Percentiles rank a stretch among this genome's conserved stretches.
Evolutionary conservation across 2,888 invertebrate species (phyloP).

Genomic region (Tachystola acroxantha): DNA sequence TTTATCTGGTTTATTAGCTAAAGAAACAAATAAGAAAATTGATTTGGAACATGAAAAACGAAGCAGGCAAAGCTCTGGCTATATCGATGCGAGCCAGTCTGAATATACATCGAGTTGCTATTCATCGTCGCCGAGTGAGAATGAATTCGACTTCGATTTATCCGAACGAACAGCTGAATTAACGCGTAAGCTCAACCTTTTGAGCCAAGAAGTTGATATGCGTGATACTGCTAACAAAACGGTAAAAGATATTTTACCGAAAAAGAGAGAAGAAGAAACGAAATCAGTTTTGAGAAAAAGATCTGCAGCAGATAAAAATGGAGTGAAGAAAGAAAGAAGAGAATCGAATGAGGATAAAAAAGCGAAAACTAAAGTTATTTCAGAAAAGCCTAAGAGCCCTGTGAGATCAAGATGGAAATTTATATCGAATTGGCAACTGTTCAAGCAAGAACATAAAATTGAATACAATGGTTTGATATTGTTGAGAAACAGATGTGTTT

Average conservation of each 20-base stretch:
- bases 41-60: conserved; percentile 47
- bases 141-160: conserved; percentile 71
- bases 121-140: conserved; percentile 71
- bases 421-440: conserved; percentile 74
- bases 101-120: conserved; percentile 74
- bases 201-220: conserved; percentile 58
- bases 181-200: conserved; percentile 58
- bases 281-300: conserved; percentile 51
- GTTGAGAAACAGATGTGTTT: conserved; percentile 82
- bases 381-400: conserved; percentile 38
- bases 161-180: conserved; percentile 65
- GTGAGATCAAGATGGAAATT: conserved; percentile 60
- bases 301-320: conserved; percentile 35
- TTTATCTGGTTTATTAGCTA: conserved; percentile 66
- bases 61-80: conserved; percentile 64
- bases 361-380: conserved; percentile 23
- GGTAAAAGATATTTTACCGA: conserved; percentile 13
- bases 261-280: conserved; percentile 22
- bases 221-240: conserved; percentile 31
- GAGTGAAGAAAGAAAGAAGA: conserved; percentile 29
- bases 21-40: conserved; percentile 36
- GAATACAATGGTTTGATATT: conserved; percentile 75
- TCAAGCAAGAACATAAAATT: conserved; percentile 75
- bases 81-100: conserved; percentile 72
- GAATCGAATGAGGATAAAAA: conserved; percentile 31